These are phyloP conservation scores for Ciona savignyi DNA, from an alignment of 23 tunicate genomes.

Conservation along the genomic window DNA sequence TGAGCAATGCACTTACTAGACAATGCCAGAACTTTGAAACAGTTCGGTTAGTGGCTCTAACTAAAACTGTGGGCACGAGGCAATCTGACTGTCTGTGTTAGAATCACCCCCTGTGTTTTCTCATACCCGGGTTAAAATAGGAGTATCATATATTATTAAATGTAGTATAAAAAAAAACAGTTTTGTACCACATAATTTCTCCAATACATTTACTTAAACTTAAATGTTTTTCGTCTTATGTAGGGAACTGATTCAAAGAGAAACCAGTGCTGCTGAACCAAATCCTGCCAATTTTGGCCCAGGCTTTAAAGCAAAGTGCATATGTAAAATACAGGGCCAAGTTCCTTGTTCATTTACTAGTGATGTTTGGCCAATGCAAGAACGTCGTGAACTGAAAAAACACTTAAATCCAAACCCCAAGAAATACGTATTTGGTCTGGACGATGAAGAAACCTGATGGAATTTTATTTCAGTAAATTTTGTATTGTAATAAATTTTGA, in stretches of 20 bases:
- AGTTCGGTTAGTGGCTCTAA: no score
- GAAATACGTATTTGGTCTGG: slow-evolving; percentile 67
- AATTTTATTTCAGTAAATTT: no score
- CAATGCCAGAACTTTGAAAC: no score
- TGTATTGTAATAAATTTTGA: no score
- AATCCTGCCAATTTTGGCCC: slow-evolving; percentile 84
- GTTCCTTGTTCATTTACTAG: slow-evolving; percentile 41
- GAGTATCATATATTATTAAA: no score
- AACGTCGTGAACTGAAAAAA: slow-evolving; percentile 12
- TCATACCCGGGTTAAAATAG: no score
- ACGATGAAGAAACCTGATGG: slow-evolving; percentile 16
- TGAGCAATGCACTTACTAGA: no score
- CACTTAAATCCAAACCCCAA: slow-evolving; percentile 60
- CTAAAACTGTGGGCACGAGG: no score
- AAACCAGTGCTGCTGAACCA: slow-evolving; percentile 33
- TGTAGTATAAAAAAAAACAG: no score
- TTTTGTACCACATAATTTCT: neutral
- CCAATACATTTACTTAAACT: neutral
- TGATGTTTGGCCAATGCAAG: slow-evolving; percentile 8
- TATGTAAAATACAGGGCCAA: slow-evolving; percentile 61
- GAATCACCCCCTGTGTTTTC: no score
- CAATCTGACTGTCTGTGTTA: no score
- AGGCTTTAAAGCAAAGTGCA: slow-evolving; percentile 48
- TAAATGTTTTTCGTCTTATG: neutral
- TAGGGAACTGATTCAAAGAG: slow-evolving; percentile 47